Evolutionary conservation across 1,140 invertebrate species (phyloP).

Genomic region (Aphelinus certus): DNA sequence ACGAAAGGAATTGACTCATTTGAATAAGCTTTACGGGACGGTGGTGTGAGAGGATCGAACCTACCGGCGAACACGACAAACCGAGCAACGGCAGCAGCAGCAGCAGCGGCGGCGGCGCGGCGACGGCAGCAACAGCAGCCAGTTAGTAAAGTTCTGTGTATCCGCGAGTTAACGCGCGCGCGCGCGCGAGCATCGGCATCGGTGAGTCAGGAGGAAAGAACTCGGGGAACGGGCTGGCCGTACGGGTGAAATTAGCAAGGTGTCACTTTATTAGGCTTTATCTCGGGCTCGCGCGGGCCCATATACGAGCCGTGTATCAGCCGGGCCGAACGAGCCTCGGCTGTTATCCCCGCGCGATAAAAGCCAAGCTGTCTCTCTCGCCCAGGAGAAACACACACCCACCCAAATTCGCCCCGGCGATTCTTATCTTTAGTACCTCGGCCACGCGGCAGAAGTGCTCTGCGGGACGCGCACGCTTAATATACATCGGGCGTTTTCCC

Average conservation of each 20-base stretch:
- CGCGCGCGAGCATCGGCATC: neutral
- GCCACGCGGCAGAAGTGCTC: slow-evolving; percentile 17
- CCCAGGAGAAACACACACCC: slow-evolving; percentile 1
- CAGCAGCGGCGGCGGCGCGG: no score
- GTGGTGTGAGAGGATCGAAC: no score
- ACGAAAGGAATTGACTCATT: no score
- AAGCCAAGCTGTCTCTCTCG: neutral
- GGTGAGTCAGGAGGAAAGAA: neutral
- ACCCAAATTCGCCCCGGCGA: slow-evolving; percentile 2
- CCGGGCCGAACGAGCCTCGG: neutral
- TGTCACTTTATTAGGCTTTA: slow-evolving; percentile 31
- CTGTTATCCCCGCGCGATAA: slow-evolving; percentile 18
- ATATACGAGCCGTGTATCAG: slow-evolving; percentile 8
- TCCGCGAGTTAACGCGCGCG: neutral
- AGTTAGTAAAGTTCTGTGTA: neutral
- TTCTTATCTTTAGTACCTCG: slow-evolving; percentile 28
- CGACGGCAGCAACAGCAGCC: no score
- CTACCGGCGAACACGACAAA: no score
- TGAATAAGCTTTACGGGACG: no score
- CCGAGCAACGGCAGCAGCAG: no score
- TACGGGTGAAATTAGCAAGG: slow-evolving; percentile 12
- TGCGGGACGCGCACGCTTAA: neutral
- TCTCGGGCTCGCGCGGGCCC: neutral
- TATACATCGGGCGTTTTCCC: slow-evolving; percentile 9
- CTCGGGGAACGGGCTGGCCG: no score